These are phyloP conservation scores for Indicator indicator DNA, from an alignment of 2,113 vertebrate species.

Conservation along the genomic window DNA sequence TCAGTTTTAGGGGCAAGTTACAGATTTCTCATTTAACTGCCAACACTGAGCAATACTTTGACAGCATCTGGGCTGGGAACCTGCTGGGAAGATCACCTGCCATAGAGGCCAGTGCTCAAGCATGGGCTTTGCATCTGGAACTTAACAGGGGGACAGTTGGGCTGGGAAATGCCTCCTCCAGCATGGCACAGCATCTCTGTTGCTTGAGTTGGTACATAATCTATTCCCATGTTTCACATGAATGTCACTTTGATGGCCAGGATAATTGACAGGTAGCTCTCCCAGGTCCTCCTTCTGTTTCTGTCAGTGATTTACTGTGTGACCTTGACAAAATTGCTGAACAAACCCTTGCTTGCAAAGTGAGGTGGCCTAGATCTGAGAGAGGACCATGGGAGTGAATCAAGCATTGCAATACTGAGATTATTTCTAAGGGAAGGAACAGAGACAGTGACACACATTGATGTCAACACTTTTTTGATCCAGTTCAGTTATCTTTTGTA, in stretches of 20 bases:
- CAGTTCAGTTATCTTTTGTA: not conserved
- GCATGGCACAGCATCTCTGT: not conserved
- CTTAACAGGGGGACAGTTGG: not conserved
- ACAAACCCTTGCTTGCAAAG: not conserved
- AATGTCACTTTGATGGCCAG: not conserved
- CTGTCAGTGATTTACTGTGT: not conserved
- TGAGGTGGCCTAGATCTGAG: not conserved
- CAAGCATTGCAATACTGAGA: not conserved
- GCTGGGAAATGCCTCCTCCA: not conserved
- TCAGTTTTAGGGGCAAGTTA: not conserved
- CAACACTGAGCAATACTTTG: not conserved
- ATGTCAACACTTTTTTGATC: not conserved
- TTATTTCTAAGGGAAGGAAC: not conserved
- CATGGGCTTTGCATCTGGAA: conserved; percentile 15
- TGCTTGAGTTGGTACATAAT: not conserved
- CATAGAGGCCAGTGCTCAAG: not conserved
- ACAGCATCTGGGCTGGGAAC: not conserved
- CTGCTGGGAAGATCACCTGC: not conserved
- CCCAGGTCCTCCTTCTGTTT: not conserved
- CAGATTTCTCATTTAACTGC: not conserved
- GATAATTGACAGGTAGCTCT: not conserved
- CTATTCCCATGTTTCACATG: not conserved
- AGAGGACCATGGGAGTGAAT: not conserved
- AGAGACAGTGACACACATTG: not conserved
- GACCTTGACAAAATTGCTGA: conserved; percentile 1